Evolutionary conservation across 2,797 vertebrate genomes (phyloP).

Genomic region (Ficedula albicollis): DNA sequence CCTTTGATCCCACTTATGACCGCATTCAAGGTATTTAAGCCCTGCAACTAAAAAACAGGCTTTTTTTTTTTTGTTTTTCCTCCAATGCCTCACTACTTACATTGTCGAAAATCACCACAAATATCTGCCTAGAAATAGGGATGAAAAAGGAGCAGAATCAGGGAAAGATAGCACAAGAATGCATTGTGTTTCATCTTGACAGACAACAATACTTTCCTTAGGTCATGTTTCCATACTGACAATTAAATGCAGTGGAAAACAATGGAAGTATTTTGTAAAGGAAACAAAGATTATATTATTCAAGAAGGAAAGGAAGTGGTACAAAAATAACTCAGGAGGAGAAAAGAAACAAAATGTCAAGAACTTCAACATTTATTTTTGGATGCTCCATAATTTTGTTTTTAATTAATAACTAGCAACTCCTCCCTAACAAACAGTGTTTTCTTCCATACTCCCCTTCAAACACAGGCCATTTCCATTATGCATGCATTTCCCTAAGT

Average conservation of each 20-base stretch:
- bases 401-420: background rate
- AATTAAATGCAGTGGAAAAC: constrained; percentile 55
- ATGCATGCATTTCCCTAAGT: background rate
- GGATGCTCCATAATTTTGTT: background rate
- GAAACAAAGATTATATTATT: constrained; percentile 56
- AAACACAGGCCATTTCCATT: background rate
- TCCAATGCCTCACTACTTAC: constrained; percentile 43
- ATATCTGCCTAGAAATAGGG: constrained; percentile 38
- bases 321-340: constrained; percentile 32
- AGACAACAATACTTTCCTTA: constrained; percentile 63
- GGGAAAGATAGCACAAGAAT: constrained; percentile 57
- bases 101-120: constrained; percentile 42
- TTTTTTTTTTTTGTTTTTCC: constrained; percentile 35
- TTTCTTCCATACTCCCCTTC: background rate
- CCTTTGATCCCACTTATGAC: background rate
- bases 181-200: constrained; percentile 68
- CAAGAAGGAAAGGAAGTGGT: constrained; percentile 40
- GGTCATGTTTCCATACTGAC: constrained; percentile 69
- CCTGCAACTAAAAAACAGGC: background rate
- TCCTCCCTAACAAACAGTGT: background rate
- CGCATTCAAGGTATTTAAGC: background rate
- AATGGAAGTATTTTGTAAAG: constrained; percentile 55
- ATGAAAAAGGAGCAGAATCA: constrained; percentile 40
- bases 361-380: background rate
- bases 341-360: constrained; percentile 27